Percentiles rank a stretch among this genome's conserved stretches.
phyloP scores from a whole-genome alignment of 2,797 vertebrate genomes.

The Ispidina picta region DNA sequence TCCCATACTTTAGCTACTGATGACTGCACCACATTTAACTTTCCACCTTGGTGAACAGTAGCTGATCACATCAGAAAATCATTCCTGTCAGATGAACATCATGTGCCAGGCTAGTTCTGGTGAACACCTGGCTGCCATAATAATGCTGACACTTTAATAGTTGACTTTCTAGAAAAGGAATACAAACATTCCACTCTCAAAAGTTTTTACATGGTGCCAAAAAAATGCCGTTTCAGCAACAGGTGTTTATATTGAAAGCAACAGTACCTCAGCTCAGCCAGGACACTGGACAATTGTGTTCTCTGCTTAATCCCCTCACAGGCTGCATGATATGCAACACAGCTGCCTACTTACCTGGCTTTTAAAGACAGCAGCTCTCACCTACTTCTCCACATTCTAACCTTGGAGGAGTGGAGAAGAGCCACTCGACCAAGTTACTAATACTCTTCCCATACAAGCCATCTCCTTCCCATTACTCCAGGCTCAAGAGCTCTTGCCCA shows the following conservation, averaged over 20 bases:
- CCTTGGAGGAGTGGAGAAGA: not conserved
- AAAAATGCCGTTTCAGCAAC: not conserved
- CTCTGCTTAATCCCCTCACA: no score
- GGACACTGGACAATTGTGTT: not conserved
- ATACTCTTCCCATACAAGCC: not conserved
- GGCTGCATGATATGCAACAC: not conserved
- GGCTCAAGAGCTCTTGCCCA: not conserved
- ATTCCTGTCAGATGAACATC: not conserved
- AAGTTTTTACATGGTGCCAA: not conserved
- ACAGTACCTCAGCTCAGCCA: not conserved
- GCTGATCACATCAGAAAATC: not conserved
- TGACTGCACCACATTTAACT: not conserved
- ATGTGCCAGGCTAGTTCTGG: not conserved
- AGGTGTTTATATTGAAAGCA: not conserved
- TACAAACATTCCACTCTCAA: not conserved
- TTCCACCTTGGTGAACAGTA: not conserved
- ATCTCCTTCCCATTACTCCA: not conserved
- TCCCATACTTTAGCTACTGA: not conserved
- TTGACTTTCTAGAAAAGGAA: not conserved
- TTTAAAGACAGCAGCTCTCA: not conserved
- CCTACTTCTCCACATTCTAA: not conserved
- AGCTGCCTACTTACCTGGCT: not conserved
- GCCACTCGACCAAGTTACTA: not conserved
- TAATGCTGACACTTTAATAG: not conserved
- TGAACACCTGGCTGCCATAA: not conserved